These are phyloP conservation scores for Eumaeus atala DNA, from an alignment of 1,140 invertebrate species.

Conservation along the genomic window DNA sequence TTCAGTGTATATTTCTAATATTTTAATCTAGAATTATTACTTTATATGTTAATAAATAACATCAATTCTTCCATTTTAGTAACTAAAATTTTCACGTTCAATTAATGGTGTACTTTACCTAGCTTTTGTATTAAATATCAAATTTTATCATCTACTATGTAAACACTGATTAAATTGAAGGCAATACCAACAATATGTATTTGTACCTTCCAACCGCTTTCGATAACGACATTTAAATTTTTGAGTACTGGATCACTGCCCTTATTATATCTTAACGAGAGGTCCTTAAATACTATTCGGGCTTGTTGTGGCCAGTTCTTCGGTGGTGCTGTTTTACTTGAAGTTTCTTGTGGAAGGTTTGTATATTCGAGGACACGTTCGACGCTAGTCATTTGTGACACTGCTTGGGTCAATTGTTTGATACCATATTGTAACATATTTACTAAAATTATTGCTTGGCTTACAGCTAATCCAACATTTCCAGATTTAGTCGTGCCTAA, in stretches of 20 bases:
- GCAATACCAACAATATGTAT: neutral
- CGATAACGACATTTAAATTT: slow-evolving; percentile 81
- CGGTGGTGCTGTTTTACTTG: slow-evolving; percentile 68
- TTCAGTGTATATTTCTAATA: too few species aligned
- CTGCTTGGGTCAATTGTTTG: slow-evolving; percentile 86
- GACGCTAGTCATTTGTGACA: slow-evolving; percentile 90
- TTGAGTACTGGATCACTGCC: slow-evolving; percentile 81
- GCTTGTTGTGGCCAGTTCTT: slow-evolving; percentile 83
- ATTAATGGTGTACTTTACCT: too few species aligned
- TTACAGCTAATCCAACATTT: slow-evolving; percentile 87
- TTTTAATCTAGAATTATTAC: too few species aligned
- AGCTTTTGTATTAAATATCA: neutral
- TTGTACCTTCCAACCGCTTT: slow-evolving; percentile 81
- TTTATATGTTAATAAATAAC: too few species aligned
- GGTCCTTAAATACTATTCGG: slow-evolving; percentile 79
- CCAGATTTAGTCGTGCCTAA: slow-evolving; percentile 72
- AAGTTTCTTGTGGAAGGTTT: slow-evolving; percentile 74
- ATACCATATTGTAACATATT: slow-evolving; percentile 91
- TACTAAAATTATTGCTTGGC: slow-evolving; percentile 86
- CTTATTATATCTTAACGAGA: slow-evolving; percentile 79
- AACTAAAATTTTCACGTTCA: too few species aligned
- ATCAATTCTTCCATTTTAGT: too few species aligned
- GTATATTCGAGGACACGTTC: slow-evolving; percentile 88
- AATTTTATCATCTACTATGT: neutral
- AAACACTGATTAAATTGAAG: neutral